These are phyloP conservation scores for Centropristis striata DNA, from an alignment of 2,113 vertebrate species.

Conservation along the genomic window DNA sequence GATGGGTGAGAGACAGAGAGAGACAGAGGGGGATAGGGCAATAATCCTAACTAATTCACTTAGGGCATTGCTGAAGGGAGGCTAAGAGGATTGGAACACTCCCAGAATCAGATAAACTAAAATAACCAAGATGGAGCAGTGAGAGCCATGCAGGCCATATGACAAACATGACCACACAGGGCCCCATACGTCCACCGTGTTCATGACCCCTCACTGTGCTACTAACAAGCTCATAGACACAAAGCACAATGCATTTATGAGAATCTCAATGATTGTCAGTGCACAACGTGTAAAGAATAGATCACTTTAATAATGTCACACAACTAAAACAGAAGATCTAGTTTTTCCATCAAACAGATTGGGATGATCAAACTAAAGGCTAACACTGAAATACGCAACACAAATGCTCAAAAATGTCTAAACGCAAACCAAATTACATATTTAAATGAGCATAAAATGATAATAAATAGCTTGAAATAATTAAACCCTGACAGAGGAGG, in stretches of 20 bases:
- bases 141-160: slow-evolving; percentile 60
- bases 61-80: slow-evolving; percentile 86
- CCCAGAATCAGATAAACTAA: slow-evolving; percentile 87
- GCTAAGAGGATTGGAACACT: slow-evolving; percentile 90
- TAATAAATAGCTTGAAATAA: slow-evolving; percentile 63
- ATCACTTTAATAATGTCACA: slow-evolving; percentile 79
- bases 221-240: not conserved
- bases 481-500: slow-evolving; percentile 42
- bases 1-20: slow-evolving; percentile 56
- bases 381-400: slow-evolving; percentile 71
- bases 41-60: slow-evolving; percentile 91
- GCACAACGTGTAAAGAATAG: slow-evolving; percentile 41
- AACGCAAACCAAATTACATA: slow-evolving; percentile 59
- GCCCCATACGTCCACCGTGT: slow-evolving; percentile 21
- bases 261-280: slow-evolving; percentile 32
- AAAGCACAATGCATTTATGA: not conserved
- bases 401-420: slow-evolving; percentile 53
- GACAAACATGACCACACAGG: slow-evolving; percentile 49
- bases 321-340: slow-evolving; percentile 71
- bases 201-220: not conserved
- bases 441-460: slow-evolving; percentile 54
- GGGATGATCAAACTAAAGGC: slow-evolving; percentile 48
- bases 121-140: slow-evolving; percentile 84
- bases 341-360: slow-evolving; percentile 53
- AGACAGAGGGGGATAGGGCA: slow-evolving; percentile 72